Base-by-base conservation (phyloP, 1,140 invertebrate species). In the Neotoxoptera formosana region DNA sequence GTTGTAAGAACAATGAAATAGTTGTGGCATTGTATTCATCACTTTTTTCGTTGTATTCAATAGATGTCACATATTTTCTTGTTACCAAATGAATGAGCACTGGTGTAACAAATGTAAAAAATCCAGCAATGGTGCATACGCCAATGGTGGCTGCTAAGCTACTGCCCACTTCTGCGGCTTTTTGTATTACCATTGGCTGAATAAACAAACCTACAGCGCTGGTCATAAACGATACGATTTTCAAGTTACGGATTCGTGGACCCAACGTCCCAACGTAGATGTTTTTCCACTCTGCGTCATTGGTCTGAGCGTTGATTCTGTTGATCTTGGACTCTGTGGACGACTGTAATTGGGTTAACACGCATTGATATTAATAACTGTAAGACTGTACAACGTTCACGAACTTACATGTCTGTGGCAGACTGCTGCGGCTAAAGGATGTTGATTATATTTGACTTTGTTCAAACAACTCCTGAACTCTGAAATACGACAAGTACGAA, bases 71-170 rank as follows among this genome's bases (percentile, higher is more conserved):
- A 96, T 99, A 99, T 95, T 98, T 98, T 94, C 97, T 98, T 7
- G 97, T 97, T 30, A 99, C 95, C 11, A 96, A 95, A 95, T 99
- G 98, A 93, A 99, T 95, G 47, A 99, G 94, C 36, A 98, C 84
- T 2, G 98, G 98, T 11, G 98, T 98, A 0, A 97, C 95, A 94
- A 98, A 97, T 9, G 98, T 97, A 94, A 98, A 98, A 94, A 98
- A 96, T 45, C 97, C 97, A 3, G 98, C 95, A 83, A 97, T 95
- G 2, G 96, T 96, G 94, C 96, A 97, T 11, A 97, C 93, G 9
- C 96, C 96, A 92, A 97, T 94, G 1, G 96, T 95, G 84, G 96
- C 95, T 9, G 95, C 95, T 0, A 96, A 96, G 76, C 96, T 95
- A 86, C 95, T 95, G 83, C 96, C 96, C 14, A 96, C 95, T 53